Percentiles rank a stretch among this genome's conserved stretches.
phyloP scores from a whole-genome alignment of 2,113 vertebrate genomes.

The Thymallus thymallus region DNA sequence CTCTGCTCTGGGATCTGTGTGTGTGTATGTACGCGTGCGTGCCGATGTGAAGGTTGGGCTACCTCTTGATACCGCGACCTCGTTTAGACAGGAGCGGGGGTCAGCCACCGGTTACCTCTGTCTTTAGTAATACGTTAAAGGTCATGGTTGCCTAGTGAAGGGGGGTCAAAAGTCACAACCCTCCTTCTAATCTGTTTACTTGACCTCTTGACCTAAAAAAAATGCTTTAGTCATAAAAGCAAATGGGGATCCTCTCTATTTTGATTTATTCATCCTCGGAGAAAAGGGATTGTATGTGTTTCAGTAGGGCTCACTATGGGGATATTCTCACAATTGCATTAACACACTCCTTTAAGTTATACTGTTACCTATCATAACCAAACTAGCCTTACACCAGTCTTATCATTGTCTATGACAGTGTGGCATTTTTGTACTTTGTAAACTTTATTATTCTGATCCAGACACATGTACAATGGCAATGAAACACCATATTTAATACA shows the following conservation, averaged over 20 bases:
- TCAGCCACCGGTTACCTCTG: constrained; percentile 3
- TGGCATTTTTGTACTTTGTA: no score
- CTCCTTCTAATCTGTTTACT: constrained; percentile 14
- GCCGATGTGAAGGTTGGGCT: constrained; percentile 34
- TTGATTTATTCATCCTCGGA: no score
- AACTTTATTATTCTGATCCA: no score
- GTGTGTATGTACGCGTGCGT: background rate
- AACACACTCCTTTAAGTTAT: no score
- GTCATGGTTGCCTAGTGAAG: background rate
- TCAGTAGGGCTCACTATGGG: no score
- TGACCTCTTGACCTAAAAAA: constrained; percentile 4
- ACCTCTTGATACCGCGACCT: background rate
- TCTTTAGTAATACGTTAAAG: constrained; percentile 16
- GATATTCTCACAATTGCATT: no score
- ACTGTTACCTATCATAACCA: no score
- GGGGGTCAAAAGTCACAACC: constrained; percentile 22
- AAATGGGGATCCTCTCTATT: background rate
- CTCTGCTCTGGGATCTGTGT: background rate
- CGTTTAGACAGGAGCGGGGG: background rate
- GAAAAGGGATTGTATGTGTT: no score
- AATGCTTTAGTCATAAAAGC: constrained; percentile 7
- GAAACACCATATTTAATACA: no score
- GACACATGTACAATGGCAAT: no score
- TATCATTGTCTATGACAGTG: no score
- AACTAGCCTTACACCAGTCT: no score